Conservation (phyloP, 2,797 vertebrate species). For the Lates japonicus region DNA sequence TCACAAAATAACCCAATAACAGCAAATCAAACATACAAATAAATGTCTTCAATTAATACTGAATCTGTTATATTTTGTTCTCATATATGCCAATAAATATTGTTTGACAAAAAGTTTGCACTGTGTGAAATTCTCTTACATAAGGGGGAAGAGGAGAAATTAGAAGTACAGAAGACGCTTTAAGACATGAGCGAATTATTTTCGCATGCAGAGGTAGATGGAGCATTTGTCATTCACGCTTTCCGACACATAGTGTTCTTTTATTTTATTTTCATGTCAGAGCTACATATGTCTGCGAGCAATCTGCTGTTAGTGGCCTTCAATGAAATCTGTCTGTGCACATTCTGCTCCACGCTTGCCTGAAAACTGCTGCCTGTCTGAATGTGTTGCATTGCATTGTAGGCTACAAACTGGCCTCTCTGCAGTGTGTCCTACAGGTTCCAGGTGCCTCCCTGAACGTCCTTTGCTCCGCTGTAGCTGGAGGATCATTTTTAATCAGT, state of each 20-base stretch:
- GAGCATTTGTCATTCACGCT: not conserved
- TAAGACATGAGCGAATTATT: not conserved
- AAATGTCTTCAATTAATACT: slow-evolving; percentile 28
- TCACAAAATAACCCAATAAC: slow-evolving; percentile 40
- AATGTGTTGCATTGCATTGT: slow-evolving; percentile 8
- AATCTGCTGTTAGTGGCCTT: not conserved
- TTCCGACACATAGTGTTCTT: not conserved
- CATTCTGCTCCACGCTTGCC: not conserved
- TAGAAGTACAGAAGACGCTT: not conserved
- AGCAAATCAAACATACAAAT: slow-evolving; percentile 24
- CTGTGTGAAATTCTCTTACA: slow-evolving; percentile 28
- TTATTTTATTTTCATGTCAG: not conserved
- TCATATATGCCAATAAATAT: slow-evolving; percentile 71
- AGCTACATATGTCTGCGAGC: not conserved
- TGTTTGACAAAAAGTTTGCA: slow-evolving; percentile 59
- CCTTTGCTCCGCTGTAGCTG: slow-evolving; percentile 39
- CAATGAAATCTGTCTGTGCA: slow-evolving; percentile 3
- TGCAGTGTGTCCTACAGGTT: slow-evolving; percentile 11
- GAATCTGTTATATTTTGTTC: slow-evolving; percentile 54
- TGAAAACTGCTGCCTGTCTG: slow-evolving; percentile 22
- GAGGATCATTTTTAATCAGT: slow-evolving; percentile 28
- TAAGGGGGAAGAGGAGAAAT: not conserved
- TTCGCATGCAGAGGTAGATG: not conserved
- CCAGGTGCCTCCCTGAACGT: slow-evolving; percentile 43
- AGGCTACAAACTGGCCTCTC: slow-evolving; percentile 4